phyloP scores from a whole-genome alignment of 1,140 invertebrate genomes.

The Papilio polyxenes region DNA sequence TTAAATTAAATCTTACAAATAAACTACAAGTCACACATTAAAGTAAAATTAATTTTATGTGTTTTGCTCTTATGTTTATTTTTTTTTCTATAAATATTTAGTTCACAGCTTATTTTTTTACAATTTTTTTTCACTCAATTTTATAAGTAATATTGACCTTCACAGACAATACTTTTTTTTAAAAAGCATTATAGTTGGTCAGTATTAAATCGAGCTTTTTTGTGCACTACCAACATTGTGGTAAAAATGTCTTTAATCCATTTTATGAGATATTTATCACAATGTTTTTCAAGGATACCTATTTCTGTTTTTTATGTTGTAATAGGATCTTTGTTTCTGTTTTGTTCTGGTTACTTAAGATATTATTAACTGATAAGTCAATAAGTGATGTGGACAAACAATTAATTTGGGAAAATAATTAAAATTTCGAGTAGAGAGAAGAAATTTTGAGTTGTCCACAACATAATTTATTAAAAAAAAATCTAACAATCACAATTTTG shows the following conservation, averaged over 20 bases:
- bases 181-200: not conserved
- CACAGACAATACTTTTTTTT: not conserved
- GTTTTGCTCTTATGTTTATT: conserved; percentile 51
- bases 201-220: conserved; percentile 30
- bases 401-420: not conserved
- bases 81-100: conserved; percentile 57
- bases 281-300: conserved; percentile 45
- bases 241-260: conserved; percentile 40
- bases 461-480: conserved; percentile 9
- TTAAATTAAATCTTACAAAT: not conserved
- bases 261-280: conserved; percentile 42
- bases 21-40: conserved; percentile 7
- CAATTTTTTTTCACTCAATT: conserved; percentile 60
- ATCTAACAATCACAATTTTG: not conserved
- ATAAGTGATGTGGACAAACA: conserved; percentile 19
- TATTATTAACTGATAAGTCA: conserved; percentile 43
- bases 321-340: conserved; percentile 50
- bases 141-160: conserved; percentile 38
- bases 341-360: conserved; percentile 55
- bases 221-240: conserved; percentile 44
- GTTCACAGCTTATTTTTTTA: conserved; percentile 76
- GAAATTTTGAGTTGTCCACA: not conserved
- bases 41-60: conserved; percentile 29
- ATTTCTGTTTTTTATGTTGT: conserved; percentile 44
- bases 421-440: not conserved